phyloP scores from a whole-genome alignment of 2,888 invertebrate species.

The Carabus problematicus region DNA sequence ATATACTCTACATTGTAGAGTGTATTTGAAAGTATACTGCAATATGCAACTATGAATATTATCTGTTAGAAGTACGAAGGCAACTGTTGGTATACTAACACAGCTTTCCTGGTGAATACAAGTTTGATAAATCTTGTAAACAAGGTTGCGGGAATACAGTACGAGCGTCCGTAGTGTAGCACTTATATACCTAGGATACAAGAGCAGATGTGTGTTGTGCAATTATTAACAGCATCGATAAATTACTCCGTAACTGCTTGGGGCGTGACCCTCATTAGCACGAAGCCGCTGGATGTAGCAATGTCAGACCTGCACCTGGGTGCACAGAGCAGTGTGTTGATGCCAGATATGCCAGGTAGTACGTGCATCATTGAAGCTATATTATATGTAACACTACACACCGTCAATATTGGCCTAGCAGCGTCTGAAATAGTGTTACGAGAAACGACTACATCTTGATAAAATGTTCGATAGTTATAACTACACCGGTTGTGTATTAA shows the following conservation, averaged over 20 bases:
- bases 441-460: no score
- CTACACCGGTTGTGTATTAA: no score
- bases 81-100: not conserved
- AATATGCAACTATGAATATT: no score
- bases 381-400: no score
- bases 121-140: not conserved
- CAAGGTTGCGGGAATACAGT: not conserved
- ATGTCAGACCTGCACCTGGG: not conserved
- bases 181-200: not conserved
- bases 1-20: no score
- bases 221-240: constrained; percentile 54
- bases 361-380: no score
- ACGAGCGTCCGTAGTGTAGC: not conserved
- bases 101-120: not conserved
- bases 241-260: constrained; percentile 52
- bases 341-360: not conserved
- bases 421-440: no score
- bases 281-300: not conserved
- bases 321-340: not conserved
- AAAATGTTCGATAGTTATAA: no score
- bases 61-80: not conserved
- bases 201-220: constrained; percentile 44
- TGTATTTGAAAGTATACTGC: no score
- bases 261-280: constrained; percentile 51
- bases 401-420: no score